Evolutionary conservation across 1,140 invertebrate species (phyloP), one percentile per base, ranked within the genome.

Genomic region (Hyposmocoma kahamanoa): DNA sequence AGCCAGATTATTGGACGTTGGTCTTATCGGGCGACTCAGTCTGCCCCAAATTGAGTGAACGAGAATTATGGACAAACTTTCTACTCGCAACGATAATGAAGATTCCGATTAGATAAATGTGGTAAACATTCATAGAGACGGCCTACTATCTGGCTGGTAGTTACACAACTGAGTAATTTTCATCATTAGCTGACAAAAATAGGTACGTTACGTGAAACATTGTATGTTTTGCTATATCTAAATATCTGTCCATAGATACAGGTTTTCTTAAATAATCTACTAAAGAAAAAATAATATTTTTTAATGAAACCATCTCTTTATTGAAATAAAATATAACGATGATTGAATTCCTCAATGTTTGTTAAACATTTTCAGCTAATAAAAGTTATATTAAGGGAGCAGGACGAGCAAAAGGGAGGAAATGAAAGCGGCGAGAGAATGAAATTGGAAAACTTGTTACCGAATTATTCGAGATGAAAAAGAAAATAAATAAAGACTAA

Each of bases 391-490:
- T 83, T 79, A 79, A 72, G 72, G 76, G 67, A 72, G 63, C 67
- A 64, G 54, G 59, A 52, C 53, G 56, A 60, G 50, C 46, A 62
- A 71, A 68, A 57, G 62, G 61, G 71, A 85, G 80, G 80, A 85
- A 84, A 85, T 84, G 78, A 79, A 81, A 74, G 71, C 73, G 68
- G 77, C 70, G 70, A 82, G 73, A 83, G 74, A 84, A 82, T 77
- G 75, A 84, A 85, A 85, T 85, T 85, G 82, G 79, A 84, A 85
- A 85, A 84, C 79, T 85, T 85, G 82, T 81, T 81, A 82, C 76
- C 75, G 71, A 79, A 81, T 82, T 83, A 80, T 71, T 71, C 57
- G 67, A 65, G 72, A 81, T 71, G 76, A 82, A 85, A 71, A 80
- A 82, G 74, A 75, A 85, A 82, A 78, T 82, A 82, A 82, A 83